Percentiles rank a stretch among this genome's conserved stretches.
These are phyloP conservation scores for Auanema sp. DNA, from an alignment of 2,888 invertebrate species.

Conservation along the genomic window DNA sequence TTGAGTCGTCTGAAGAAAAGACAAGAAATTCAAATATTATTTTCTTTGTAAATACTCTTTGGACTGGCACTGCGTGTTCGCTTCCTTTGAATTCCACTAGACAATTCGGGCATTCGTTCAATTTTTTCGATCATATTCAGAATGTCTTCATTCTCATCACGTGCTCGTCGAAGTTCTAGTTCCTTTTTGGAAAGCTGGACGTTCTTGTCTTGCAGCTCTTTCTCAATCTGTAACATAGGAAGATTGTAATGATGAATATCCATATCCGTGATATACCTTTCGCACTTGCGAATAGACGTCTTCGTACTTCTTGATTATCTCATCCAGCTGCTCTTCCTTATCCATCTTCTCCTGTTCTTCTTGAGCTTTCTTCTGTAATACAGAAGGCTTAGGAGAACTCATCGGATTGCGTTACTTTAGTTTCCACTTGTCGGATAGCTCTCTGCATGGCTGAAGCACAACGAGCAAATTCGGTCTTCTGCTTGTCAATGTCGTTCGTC, in stretches of 20 bases:
- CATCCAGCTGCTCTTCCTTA: conserved; percentile 38
- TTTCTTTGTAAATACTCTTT: not conserved
- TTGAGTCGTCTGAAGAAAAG: not conserved
- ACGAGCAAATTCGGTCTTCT: conserved; percentile 43
- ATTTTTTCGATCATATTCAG: conserved; percentile 27
- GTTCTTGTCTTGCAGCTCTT: conserved; percentile 17
- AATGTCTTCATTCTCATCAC: conserved; percentile 33
- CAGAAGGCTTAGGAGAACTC: not conserved
- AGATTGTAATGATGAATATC: not conserved
- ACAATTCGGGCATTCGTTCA: conserved; percentile 29
- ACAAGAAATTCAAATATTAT: not conserved
- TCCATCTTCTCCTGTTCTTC: conserved; percentile 34
- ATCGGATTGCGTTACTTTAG: conserved; percentile 22
- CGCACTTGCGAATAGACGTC: not conserved
- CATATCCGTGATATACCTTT: not conserved
- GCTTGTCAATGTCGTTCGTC: conserved; percentile 42
- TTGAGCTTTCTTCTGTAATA: conserved; percentile 26
- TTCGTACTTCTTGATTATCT: conserved; percentile 23
- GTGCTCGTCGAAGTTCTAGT: conserved; percentile 24
- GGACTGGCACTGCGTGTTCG: conserved; percentile 37
- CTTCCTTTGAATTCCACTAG: conserved; percentile 14
- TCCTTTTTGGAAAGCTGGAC: conserved; percentile 18
- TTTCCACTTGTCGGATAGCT: conserved; percentile 38
- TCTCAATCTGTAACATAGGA: conserved; percentile 15
- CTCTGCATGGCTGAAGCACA: conserved; percentile 42